phyloP scores from a whole-genome alignment of 2,113 vertebrate species.

The Mobula birostris region DNA sequence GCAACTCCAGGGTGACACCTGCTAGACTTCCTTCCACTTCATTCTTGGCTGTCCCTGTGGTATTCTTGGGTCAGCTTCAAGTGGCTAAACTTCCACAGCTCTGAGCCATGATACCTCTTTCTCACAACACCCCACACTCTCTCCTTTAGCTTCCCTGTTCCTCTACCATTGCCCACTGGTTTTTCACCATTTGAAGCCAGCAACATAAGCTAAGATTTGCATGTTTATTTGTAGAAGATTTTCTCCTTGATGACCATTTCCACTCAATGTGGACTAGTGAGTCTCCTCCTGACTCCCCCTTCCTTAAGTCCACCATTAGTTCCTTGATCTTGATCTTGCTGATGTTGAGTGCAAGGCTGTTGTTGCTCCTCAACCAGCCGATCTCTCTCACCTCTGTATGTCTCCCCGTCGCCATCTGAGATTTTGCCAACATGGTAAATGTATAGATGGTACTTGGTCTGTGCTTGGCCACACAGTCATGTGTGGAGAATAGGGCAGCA shows the following conservation, averaged over 20 bases:
- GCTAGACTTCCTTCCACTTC: background rate
- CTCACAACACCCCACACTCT: background rate
- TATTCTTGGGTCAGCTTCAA: background rate
- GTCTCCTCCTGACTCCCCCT: no score
- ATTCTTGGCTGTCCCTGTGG: background rate
- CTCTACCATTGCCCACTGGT: background rate
- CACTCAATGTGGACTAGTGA: background rate
- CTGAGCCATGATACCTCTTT: background rate
- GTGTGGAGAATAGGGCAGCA: no score
- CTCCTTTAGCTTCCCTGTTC: background rate
- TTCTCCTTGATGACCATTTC: background rate
- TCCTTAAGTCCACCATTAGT: no score
- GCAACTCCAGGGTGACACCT: background rate
- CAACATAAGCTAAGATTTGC: background rate
- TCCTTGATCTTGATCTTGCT: no score
- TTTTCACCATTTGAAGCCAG: background rate
- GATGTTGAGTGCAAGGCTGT: no score
- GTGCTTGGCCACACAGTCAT: no score
- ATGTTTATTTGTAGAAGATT: background rate
- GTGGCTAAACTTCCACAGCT: conserved; percentile 30
- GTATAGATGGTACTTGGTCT: no score
- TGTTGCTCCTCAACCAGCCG: no score
- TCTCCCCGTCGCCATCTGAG: no score
- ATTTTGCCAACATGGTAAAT: no score
- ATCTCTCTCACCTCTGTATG: no score